Percentiles rank a stretch among this genome's conserved stretches.
Conservation (phyloP, 1,140 invertebrate species). For the Platyscapa corneri region DNA sequence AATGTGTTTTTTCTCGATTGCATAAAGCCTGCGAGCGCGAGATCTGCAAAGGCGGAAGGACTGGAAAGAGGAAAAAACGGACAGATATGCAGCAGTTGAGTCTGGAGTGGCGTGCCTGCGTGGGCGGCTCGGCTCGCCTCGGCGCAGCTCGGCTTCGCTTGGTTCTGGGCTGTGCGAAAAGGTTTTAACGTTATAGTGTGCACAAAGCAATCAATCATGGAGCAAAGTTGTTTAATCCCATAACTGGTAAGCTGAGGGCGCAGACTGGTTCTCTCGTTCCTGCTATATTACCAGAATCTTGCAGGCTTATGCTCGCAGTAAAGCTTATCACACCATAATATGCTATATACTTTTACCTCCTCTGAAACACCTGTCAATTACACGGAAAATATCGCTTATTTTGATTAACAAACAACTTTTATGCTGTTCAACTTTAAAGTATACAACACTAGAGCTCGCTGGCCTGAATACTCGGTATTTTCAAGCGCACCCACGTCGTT, state of each 20-base stretch:
- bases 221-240: slow-evolving; percentile 70
- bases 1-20: slow-evolving; percentile 11
- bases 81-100: neutral
- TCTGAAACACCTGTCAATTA: slow-evolving; percentile 38
- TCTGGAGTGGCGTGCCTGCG: slow-evolving; percentile 52
- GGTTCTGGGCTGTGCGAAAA: slow-evolving; percentile 56
- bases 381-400: slow-evolving; percentile 29
- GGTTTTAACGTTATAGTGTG: slow-evolving; percentile 63
- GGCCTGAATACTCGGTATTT: neutral
- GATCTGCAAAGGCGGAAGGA: slow-evolving; percentile 20
- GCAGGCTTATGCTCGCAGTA: slow-evolving; percentile 15
- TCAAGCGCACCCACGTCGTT: too few relatives aligned
- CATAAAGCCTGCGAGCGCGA: neutral
- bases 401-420: slow-evolving; percentile 26
- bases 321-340: slow-evolving; percentile 43
- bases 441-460: neutral
- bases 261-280: neutral
- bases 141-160: too few relatives aligned
- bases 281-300: slow-evolving; percentile 37
- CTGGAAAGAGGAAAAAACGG: slow-evolving; percentile 47
- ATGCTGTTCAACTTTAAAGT: neutral
- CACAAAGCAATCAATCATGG: slow-evolving; percentile 68
- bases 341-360: neutral
- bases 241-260: slow-evolving; percentile 57
- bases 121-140: too few relatives aligned